Evolutionary conservation across 1,140 invertebrate species (phyloP), one percentile per base, ranked within the genome.

Genomic region (Amyelois transitella): DNA sequence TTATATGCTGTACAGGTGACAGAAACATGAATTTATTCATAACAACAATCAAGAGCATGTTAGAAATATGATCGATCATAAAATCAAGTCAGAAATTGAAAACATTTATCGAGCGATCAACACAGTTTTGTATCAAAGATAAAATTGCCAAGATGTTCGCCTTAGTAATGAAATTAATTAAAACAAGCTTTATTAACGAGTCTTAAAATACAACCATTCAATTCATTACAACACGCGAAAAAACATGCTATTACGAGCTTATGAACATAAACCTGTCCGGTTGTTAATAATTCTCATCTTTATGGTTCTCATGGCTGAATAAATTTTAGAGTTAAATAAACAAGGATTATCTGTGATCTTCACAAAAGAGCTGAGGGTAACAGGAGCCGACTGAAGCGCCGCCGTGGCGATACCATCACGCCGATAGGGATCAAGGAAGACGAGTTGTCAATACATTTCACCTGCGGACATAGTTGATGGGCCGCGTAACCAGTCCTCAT

Each of bases 361-460:
- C 72, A 82, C 75, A 81, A 86, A 78, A 72, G 67, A 69, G 72
- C 62, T 58, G 75, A 70, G 80, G 68, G 78, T 66, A 77, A 70
- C 72, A 73, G 80, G 66, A 71, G 77, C 80, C 77, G 81, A 77
- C 82, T 82, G 76, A 82, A 84, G 79, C 77, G 81, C 81, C 81
- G 83, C 76, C 55, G 55, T 63, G 56, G 54, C 69, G 82, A 87
- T 87, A 86, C 76, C 75, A 86, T 86, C 82, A 85, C 82, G 51
- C 75, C 77, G 84, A 86, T 88, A 88, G 66, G 71, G 69, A 88
- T 88, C 84, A 83, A 86, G 82, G 85, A 88, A 86, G 84, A 86
- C 84, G 78, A 86, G 65, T 83, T 86, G 85, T 88, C 85, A 85
- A 86, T 86, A 86, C 81, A 81, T 78, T 78, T 88, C 82, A 88